These are phyloP conservation scores for Rotaria magnacalcarata DNA, from an alignment of 2,888 invertebrate species.

Conservation along the genomic window DNA sequence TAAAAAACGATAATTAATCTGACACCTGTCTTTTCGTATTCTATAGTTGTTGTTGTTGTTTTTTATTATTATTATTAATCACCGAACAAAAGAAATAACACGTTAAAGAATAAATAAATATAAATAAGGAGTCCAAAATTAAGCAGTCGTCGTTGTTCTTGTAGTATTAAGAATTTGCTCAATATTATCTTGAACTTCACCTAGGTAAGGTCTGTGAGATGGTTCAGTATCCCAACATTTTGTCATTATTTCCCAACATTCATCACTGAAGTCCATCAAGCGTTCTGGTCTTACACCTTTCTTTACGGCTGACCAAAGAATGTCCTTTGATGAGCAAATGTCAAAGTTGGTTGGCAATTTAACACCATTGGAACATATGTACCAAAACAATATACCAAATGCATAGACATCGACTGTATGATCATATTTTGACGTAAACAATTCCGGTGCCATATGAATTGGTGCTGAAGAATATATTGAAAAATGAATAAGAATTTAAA, in stretches of 20 bases:
- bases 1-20: background rate
- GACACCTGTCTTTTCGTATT: background rate
- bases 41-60: background rate
- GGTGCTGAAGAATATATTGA: conserved; percentile 60
- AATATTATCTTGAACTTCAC: conserved; percentile 28
- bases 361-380: conserved; percentile 42
- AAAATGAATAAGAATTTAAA: no score
- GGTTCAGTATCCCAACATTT: conserved; percentile 12
- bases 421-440: conserved; percentile 75
- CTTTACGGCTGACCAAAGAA: conserved; percentile 45
- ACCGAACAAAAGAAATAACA: background rate
- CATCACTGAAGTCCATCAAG: conserved; percentile 37
- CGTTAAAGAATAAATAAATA: background rate
- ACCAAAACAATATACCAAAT: conserved; percentile 81
- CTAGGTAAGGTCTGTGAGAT: background rate
- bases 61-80: background rate
- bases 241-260: conserved; percentile 44
- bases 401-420: conserved; percentile 81
- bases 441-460: conserved; percentile 84
- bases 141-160: conserved; percentile 1
- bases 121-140: background rate
- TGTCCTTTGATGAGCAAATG: conserved; percentile 41
- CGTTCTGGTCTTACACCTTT: conserved; percentile 42
- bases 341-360: conserved; percentile 45
- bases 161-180: conserved; percentile 2